Conservation (phyloP, 2,113 vertebrate genomes). For the Pelecanoides urinatrix region DNA sequence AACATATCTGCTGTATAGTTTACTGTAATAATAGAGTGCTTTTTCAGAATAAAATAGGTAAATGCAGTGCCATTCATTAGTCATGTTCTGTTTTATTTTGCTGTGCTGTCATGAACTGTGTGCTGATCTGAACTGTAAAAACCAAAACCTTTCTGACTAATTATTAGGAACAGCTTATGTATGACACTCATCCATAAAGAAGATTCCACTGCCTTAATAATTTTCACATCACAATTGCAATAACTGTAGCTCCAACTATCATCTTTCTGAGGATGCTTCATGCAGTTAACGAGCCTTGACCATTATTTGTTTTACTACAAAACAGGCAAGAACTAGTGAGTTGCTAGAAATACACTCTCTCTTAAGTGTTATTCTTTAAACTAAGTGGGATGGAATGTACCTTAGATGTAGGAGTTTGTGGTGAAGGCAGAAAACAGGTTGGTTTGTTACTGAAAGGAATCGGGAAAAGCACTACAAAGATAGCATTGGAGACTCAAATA, state of each 20-base stretch:
- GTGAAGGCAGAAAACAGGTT: not conserved
- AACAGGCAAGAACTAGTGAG: not conserved
- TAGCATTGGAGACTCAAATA: not conserved
- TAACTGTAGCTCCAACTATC: not conserved
- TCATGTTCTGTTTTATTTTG: not conserved
- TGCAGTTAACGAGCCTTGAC: not conserved
- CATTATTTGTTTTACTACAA: not conserved
- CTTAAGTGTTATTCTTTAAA: not conserved
- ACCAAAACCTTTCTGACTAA: not conserved
- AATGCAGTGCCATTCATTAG: not conserved
- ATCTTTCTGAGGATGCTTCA: not conserved
- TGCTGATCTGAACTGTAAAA: not conserved
- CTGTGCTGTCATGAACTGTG: not conserved
- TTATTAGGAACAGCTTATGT: not conserved
- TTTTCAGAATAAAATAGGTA: not conserved
- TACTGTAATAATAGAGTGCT: not conserved
- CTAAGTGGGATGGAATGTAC: not conserved
- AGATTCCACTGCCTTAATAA: not conserved
- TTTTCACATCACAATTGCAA: not conserved
- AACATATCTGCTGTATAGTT: not conserved
- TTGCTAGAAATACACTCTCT: not conserved
- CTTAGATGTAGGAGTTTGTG: not conserved
- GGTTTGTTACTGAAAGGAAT: not conserved
- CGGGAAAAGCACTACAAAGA: not conserved
- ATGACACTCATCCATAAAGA: not conserved